phyloP scores from a whole-genome alignment of 2,113 vertebrate genomes.

The Artemisiospiza belli region DNA sequence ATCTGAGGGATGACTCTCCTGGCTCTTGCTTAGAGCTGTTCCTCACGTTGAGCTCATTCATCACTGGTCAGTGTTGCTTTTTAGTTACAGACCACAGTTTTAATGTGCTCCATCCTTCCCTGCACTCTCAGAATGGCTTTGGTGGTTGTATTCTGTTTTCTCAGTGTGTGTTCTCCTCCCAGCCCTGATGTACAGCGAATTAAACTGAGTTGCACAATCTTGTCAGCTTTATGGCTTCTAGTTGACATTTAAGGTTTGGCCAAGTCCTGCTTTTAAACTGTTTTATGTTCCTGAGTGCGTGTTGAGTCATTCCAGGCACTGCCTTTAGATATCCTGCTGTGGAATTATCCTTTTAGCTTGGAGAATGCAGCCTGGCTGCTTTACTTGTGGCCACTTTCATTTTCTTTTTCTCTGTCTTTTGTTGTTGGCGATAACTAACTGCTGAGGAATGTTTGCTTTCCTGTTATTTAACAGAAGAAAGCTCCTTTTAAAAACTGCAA shows the following conservation, averaged over 20 bases:
- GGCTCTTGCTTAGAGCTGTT: background rate
- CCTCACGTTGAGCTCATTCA: background rate
- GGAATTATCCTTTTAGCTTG: background rate
- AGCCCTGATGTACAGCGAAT: background rate
- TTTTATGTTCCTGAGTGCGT: background rate
- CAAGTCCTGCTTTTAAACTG: background rate
- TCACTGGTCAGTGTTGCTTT: background rate
- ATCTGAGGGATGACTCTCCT: background rate
- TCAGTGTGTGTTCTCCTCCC: background rate
- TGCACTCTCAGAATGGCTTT: background rate
- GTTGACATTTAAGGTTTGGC: background rate
- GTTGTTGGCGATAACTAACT: background rate
- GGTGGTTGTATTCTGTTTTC: background rate
- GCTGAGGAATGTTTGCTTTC: background rate
- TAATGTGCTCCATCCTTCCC: background rate
- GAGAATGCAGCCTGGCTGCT: background rate
- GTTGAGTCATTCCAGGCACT: background rate
- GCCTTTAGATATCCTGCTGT: background rate
- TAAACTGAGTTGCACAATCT: background rate
- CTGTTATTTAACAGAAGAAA: background rate
- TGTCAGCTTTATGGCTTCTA: background rate
- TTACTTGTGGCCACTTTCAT: constrained; percentile 8
- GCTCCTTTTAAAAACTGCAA: background rate
- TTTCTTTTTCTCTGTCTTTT: constrained; percentile 15
- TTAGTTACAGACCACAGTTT: background rate